Evolutionary conservation across 2,797 vertebrate genomes (phyloP), one percentile per base, ranked within the genome.

Genomic region (Hylomyscus alleni): DNA sequence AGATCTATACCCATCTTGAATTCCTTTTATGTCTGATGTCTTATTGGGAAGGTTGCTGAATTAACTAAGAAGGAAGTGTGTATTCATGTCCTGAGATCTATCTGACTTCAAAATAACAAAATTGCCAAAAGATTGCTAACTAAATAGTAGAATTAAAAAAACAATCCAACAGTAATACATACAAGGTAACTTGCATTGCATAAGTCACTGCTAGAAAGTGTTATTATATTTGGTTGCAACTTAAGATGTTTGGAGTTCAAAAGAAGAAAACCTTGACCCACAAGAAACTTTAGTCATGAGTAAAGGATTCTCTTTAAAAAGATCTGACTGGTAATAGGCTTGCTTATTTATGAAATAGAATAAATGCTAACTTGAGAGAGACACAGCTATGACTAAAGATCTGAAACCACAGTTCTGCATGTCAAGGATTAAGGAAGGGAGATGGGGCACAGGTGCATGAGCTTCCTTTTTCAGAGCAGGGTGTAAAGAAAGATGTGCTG

Each of bases 71-170:
- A 90, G 24, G 37, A 85, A 78, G 82, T 81, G 58, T 73, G 0
- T 62, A 80, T 50, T 73, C n/a, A 86, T 75, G 19, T 90, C 58
- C 80, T 44, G 24, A 91, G 10, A 60, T 58, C 44, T 22, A 47
- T n/a, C 31, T 83, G n/a, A 88, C 9, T 93, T 83, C 40, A 85
- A 92, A 93, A 67, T 82, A 83, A 58, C 19, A 95, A 82, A 58
- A 82, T 83, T 90, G 78, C 19, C 6, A 65, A 69, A 82, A 82
- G 17, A 4, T 88, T 93, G 96, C 84, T 96, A 93, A 93, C 15
- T 78, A 37, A 14, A 69, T 50, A 89, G 88, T 31, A 90, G 24
- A 84, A 92, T 20, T 26, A 56, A 89, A n/a, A 93, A 60, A 12
- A 10, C 76, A 96, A 85, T 73, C 24, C 47, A 81, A 37, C 65